Conservation (phyloP, 2,797 vertebrate species). For the Miichthys miiuy region DNA sequence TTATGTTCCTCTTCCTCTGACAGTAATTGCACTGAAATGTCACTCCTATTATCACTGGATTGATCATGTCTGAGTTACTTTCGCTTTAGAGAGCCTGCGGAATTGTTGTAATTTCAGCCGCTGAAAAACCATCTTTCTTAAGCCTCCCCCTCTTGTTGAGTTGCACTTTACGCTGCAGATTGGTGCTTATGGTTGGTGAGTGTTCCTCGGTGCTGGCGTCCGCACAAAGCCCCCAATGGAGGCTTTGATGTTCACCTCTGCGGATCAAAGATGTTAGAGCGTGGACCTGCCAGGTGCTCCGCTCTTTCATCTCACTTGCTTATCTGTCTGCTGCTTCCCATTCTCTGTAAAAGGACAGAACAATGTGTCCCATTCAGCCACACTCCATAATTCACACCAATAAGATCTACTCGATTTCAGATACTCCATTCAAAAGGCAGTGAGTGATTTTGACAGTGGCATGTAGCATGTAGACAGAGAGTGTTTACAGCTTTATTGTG, state of each 20-base stretch:
- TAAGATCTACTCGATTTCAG: constrained; percentile 47
- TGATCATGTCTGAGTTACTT: constrained; percentile 62
- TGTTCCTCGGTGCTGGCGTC: constrained; percentile 57
- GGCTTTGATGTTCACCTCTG: constrained; percentile 79
- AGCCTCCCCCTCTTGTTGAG: constrained; percentile 54
- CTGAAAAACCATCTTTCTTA: constrained; percentile 49
- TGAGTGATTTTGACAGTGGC: constrained; percentile 23
- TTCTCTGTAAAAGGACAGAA: constrained; percentile 59
- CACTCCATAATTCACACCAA: constrained; percentile 51
- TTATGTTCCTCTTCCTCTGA: constrained; percentile 51
- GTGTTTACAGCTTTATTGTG: constrained; percentile 19
- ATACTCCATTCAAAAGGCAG: constrained; percentile 17
- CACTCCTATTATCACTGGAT: constrained; percentile 55
- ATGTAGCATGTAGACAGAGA: background rate
- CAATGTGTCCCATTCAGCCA: constrained; percentile 60
- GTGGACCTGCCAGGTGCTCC: constrained; percentile 73
- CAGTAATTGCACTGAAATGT: constrained; percentile 65
- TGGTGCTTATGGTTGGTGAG: constrained; percentile 64
- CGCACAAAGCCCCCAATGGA: constrained; percentile 71
- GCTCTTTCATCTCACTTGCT: constrained; percentile 77
- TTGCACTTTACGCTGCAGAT: constrained; percentile 70
- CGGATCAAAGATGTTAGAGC: constrained; percentile 80
- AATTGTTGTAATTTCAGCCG: constrained; percentile 69
- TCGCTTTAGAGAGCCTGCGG: constrained; percentile 45
- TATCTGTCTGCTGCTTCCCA: constrained; percentile 64